These are phyloP conservation scores for Thalassophryne amazonica DNA, from an alignment of 2,797 vertebrate genomes.

Conservation along the genomic window DNA sequence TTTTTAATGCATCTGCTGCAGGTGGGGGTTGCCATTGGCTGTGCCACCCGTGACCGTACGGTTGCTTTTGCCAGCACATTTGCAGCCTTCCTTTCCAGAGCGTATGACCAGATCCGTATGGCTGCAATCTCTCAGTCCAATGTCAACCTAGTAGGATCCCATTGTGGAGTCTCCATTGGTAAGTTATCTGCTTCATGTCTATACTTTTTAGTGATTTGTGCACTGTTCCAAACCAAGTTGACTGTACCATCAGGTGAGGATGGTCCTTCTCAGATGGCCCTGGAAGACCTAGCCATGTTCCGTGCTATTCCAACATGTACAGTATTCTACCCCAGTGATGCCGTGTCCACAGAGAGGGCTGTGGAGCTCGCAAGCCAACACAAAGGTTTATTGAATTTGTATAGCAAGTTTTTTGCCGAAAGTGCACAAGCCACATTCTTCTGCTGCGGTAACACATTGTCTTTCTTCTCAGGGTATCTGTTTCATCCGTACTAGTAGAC, in stretches of 20 bases:
- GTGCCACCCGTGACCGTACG: slow-evolving; percentile 85
- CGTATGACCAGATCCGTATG: slow-evolving; percentile 95
- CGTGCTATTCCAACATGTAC: slow-evolving; percentile 87
- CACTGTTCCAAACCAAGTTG: neutral
- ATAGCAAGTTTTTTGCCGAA: neutral
- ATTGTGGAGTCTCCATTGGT: slow-evolving; percentile 95
- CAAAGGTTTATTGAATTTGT: slow-evolving; percentile 79
- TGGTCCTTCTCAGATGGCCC: slow-evolving; percentile 81
- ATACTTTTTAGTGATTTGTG: neutral
- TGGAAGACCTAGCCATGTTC: slow-evolving; percentile 93
- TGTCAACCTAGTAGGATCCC: slow-evolving; percentile 93
- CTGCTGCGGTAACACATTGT: slow-evolving; percentile 1
- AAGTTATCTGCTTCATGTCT: slow-evolving; percentile 43
- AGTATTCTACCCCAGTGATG: slow-evolving; percentile 93
- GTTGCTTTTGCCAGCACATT: slow-evolving; percentile 92
- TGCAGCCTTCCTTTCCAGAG: slow-evolving; percentile 89
- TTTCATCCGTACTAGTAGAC: slow-evolving; percentile 93
- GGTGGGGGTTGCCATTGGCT: slow-evolving; percentile 92
- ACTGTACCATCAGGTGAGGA: slow-evolving; percentile 82
- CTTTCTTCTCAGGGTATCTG: slow-evolving; percentile 85
- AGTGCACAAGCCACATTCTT: neutral
- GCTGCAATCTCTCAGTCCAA: slow-evolving; percentile 96
- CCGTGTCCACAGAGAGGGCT: slow-evolving; percentile 90
- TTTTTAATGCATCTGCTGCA: slow-evolving; percentile 32
- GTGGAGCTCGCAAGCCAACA: slow-evolving; percentile 93